Evolutionary conservation across 1,140 invertebrate genomes (phyloP).

Genomic region (Bactericera cockerelli): DNA sequence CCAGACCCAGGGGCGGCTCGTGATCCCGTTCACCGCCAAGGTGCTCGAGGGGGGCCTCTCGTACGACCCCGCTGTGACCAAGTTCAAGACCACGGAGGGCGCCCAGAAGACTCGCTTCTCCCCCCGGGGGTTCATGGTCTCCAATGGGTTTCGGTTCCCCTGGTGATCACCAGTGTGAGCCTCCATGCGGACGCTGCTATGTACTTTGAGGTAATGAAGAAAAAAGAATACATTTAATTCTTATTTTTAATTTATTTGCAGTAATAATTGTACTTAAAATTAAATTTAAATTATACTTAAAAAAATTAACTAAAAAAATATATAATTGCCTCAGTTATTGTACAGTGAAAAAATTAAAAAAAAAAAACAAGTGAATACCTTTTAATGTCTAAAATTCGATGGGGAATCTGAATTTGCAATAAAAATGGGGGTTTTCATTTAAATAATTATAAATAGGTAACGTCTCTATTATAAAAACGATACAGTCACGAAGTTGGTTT

Average conservation of each 20-base stretch:
- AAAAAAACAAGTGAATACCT: too few species aligned
- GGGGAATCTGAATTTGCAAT: too few species aligned
- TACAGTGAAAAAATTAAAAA: too few species aligned
- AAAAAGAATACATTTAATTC: background rate
- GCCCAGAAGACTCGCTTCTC: conserved; percentile 28
- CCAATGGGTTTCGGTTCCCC: conserved; percentile 53
- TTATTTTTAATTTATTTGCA: too few species aligned
- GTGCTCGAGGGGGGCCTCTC: conserved; percentile 38
- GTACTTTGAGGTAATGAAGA: conserved; percentile 38
- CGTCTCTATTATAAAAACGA: too few species aligned
- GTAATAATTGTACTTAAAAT: background rate
- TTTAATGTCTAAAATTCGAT: too few species aligned
- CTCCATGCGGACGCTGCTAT: conserved; percentile 39
- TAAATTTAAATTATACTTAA: too few species aligned
- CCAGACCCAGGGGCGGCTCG: conserved; percentile 35
- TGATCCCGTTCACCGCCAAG: conserved; percentile 39
- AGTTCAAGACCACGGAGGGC: conserved; percentile 35
- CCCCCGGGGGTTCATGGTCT: conserved; percentile 40
- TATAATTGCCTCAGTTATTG: too few species aligned
- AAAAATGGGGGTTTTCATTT: too few species aligned
- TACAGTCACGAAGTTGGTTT: too few species aligned
- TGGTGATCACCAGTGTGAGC: conserved; percentile 53
- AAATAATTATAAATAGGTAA: too few species aligned
- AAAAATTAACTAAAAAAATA: too few species aligned
- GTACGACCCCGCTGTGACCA: conserved; percentile 35